Base-by-base conservation (phyloP, 1,140 invertebrate genomes). In the Doryteuthis pealeii region DNA sequence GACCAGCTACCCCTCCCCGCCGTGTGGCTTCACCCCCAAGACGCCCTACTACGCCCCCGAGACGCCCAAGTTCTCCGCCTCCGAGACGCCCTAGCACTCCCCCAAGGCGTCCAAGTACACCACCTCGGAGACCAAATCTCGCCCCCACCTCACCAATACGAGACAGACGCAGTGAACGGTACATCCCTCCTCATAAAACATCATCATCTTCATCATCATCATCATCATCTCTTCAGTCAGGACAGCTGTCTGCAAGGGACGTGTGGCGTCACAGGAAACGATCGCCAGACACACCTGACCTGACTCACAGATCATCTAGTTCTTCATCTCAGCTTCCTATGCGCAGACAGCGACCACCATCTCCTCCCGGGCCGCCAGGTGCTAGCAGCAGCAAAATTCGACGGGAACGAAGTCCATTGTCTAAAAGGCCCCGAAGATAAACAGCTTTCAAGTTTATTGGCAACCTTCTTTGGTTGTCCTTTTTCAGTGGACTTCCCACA, bases 351-450 rank as follows among this genome's bases (percentile, higher is more conserved):
- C 58, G 43, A 15, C 32, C 45, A 8, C 43, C 70, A 8, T n/a
- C 74, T 18, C n/a, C 71, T 6, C 33, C 74, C 14, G 31, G 54
- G 18, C 54, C 26, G 10, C 22, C 54, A 6, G 54, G 12, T 14
- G 74, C 26, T 4, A 70, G 71, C 65, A 71, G 70, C 32, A 78
- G 49, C 1, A 71, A 74, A 66, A 78, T 71, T 43, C 65, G 71
- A 28, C 70, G 74, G 2, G 76, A 78, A 22, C 75, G 73, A 31
- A 75, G 74, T 35, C 76, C 74, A 1, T 67, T 71, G 26, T 40
- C 76, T 26, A 77, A 77, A 28, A 71, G 76, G 54, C n/a, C 70
- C 2, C 62, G 72, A 70, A 70, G 72, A 28, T 77, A 69, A 77
- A 31, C 10, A n/a, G n/a, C n/a, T n/a, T n/a, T n/a, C n/a, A n/a